Percentiles rank a stretch among this genome's conserved stretches.
Evolutionary conservation across 1,140 invertebrate genomes (phyloP).

Genomic region (Cydia fagiglandana): DNA sequence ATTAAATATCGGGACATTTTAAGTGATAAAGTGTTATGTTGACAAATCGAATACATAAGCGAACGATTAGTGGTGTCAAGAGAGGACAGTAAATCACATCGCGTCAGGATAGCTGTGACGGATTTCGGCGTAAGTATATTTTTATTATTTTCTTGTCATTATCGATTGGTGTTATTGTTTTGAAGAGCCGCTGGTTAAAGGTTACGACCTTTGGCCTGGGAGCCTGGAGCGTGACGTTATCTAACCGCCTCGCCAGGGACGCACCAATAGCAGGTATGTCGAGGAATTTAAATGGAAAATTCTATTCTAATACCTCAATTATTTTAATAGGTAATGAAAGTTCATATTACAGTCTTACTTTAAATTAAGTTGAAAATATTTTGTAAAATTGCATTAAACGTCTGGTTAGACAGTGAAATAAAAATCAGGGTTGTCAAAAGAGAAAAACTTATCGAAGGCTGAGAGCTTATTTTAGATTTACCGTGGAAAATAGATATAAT

Average conservation of each 20-base stretch:
- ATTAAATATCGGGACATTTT: conserved; percentile 40
- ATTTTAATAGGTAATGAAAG: neutral
- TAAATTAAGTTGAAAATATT: neutral
- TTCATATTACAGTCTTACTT: neutral
- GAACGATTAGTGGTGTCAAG: conserved; percentile 38
- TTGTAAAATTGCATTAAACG: neutral
- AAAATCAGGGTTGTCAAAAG: conserved; percentile 3
- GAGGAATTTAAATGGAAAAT: neutral
- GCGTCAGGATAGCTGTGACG: conserved; percentile 38
- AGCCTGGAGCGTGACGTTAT: conserved; percentile 54
- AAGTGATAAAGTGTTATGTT: conserved; percentile 43
- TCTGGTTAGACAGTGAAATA: neutral
- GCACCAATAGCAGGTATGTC: conserved; percentile 27
- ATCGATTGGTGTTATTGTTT: conserved; percentile 60
- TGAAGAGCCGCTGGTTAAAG: conserved; percentile 53
- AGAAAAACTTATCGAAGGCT: neutral
- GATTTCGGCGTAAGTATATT: conserved; percentile 56
- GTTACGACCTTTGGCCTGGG: conserved; percentile 57
- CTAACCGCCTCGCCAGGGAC: conserved; percentile 49
- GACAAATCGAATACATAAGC: conserved; percentile 34
- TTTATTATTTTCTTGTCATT: conserved; percentile 34
- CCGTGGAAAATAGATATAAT: too few relatives aligned
- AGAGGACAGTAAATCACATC: conserved; percentile 36
- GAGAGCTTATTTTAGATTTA: too few relatives aligned
- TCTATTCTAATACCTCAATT: neutral